Evolutionary conservation across 1,140 invertebrate genomes (phyloP), one percentile per base, ranked within the genome.

Genomic region (Zaprionus capensis): DNA sequence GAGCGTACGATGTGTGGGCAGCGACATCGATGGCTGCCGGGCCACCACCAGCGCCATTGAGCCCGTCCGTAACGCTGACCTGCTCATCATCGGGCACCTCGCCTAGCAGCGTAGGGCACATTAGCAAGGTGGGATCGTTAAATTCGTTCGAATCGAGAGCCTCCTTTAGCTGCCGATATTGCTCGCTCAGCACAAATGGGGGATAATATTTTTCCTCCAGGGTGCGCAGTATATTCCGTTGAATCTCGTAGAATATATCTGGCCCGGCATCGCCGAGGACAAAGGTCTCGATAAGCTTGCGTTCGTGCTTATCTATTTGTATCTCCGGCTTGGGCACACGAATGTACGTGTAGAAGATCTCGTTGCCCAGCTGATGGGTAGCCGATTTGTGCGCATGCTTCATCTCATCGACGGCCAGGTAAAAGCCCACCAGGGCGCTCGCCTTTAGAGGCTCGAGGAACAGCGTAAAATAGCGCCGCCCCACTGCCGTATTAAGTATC

Each of bases 281-380:
- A 93, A 98, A 98, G 26, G 95, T 94, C 91, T 98, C 97, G 95
- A 98, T 98, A 67, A 96, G 94, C 91, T 97, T 97, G 53, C 96
- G 94, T 4, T 92, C 92, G 58, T 86, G 82, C 73, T 91, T 91
- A 41, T 92, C 92, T 20, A 92, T 87, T 94, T 97, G 96, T 68
- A 97, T 96, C 90, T 96, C 96, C 2, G 96, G 95, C 66, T 95
- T 96, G 6, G 96, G 95, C 55, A 96, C 96, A 70, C 96, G 94
- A 69, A 98, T 96, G 81, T 97, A 98, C 14, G 96, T 97, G 82
- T 98, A 97, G 93, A 97, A 98, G 77, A 98, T 97, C 91, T 98
- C 97, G 34, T 96, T 96, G 14, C 96, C 97, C n/a, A 98, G 92
- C 78, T 98, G 97, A 93, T 98, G 97, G 94, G 96, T 97, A 65